Evolutionary conservation across 2,888 invertebrate species (phyloP).

Genomic region (Philonicus albiceps): DNA sequence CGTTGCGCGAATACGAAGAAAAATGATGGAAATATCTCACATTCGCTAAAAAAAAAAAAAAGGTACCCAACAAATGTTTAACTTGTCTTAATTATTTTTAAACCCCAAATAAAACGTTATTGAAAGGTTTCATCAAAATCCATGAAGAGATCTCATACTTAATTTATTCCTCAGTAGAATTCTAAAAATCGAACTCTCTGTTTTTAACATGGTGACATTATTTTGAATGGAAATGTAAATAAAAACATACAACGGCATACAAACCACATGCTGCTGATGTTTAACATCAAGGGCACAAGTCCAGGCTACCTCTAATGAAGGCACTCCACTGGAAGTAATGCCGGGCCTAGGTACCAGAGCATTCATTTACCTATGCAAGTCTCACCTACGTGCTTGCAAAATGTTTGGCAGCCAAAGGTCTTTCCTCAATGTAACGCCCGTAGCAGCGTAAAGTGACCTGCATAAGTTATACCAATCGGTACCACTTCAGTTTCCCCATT

Average conservation of each 20-base stretch:
- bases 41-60: too few relatives aligned
- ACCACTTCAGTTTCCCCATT: background rate
- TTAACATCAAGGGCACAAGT: background rate
- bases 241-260: background rate
- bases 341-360: background rate
- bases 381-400: background rate
- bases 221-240: background rate
- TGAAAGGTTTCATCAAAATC: too few relatives aligned
- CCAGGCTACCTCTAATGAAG: background rate
- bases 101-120: too few relatives aligned
- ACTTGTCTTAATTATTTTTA: too few relatives aligned
- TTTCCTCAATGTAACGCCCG: background rate
- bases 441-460: background rate
- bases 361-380: background rate
- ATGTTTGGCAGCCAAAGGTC: background rate
- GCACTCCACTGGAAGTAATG: background rate
- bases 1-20: too few relatives aligned
- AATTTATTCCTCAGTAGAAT: background rate
- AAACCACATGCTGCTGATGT: background rate
- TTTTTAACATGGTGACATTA: background rate
- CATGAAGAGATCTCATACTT: too few relatives aligned
- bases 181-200: background rate
- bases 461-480: conserved; percentile 3
- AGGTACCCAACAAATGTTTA: too few relatives aligned
- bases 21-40: too few relatives aligned